Evolutionary conservation across 35 echinoderm and acorn worm genomes (phyloP).

Genomic region (Heliocidaris tuberculata): DNA sequence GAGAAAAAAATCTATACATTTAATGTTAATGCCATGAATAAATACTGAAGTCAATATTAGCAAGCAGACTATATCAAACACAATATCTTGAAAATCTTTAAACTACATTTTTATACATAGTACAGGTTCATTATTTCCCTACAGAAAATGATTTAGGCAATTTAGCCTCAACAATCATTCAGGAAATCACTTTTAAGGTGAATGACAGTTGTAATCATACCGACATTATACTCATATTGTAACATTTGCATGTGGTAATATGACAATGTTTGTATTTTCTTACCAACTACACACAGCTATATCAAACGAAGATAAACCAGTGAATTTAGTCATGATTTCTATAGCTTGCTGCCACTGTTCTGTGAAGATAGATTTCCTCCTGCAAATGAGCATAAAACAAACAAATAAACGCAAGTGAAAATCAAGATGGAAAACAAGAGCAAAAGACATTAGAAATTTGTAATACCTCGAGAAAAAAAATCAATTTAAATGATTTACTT

Average conservation of each 20-base stretch:
- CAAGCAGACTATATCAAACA: neutral
- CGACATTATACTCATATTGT: neutral
- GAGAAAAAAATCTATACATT: neutral
- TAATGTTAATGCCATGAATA: neutral
- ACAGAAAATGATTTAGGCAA: no score
- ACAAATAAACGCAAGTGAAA: neutral
- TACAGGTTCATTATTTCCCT: no score
- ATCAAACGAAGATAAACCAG: constrained; percentile 19
- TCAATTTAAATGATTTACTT: no score
- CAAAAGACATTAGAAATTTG: no score
- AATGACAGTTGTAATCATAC: neutral
- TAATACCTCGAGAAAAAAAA: no score
- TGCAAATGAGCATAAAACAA: neutral
- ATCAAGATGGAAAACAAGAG: no score
- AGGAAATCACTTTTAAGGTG: neutral
- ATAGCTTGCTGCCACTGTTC: constrained; percentile 26
- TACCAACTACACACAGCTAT: constrained; percentile 25
- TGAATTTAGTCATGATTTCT: constrained; percentile 6
- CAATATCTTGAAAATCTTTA: neutral
- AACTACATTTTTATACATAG: neutral
- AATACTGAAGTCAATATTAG: neutral
- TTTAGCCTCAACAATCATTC: neutral
- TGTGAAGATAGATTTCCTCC: constrained; percentile 29
- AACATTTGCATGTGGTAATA: no score
- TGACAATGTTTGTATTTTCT: neutral